Evolutionary conservation across 1,140 invertebrate genomes (phyloP).

Genomic region (Pararge aegeria): DNA sequence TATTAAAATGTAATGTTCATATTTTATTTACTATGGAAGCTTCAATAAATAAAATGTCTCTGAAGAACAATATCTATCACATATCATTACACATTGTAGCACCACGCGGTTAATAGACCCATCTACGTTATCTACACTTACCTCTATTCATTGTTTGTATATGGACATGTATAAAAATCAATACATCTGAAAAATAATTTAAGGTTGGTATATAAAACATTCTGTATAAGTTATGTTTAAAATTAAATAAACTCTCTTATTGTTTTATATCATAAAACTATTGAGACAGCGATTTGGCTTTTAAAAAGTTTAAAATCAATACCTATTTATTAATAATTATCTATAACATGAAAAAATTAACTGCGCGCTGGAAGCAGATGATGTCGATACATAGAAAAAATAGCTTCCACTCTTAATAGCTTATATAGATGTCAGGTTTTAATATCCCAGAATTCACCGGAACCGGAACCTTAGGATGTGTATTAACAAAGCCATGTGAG

Average conservation of each 20-base stretch:
- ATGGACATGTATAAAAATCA: conserved; percentile 78
- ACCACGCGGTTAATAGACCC: conserved; percentile 78
- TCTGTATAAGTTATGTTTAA: conserved; percentile 74
- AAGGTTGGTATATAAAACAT: conserved; percentile 75
- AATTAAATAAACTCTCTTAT: conserved; percentile 78
- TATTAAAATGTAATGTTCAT: conserved; percentile 61
- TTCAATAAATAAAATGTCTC: conserved; percentile 77
- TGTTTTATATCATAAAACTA: conserved; percentile 65
- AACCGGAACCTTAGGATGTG: too few species aligned
- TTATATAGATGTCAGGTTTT: too few species aligned
- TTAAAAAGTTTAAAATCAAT: conserved; percentile 67
- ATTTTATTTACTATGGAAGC: conserved; percentile 71
- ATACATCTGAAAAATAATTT: conserved; percentile 79
- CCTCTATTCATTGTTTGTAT: conserved; percentile 74
- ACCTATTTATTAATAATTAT: conserved; percentile 51
- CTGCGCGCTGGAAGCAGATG: too few species aligned
- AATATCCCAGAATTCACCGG: too few species aligned
- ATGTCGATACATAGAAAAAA: too few species aligned
- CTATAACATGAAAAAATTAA: too few species aligned
- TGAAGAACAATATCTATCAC: conserved; percentile 77
- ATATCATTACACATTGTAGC: conserved; percentile 78
- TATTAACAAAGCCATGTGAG: too few species aligned
- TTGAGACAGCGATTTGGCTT: conserved; percentile 72
- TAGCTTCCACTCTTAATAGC: too few species aligned
- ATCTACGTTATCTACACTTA: conserved; percentile 75